These are phyloP conservation scores for Leontocebus nigricollis DNA, from an alignment of 2,797 vertebrate genomes.

Conservation along the genomic window DNA sequence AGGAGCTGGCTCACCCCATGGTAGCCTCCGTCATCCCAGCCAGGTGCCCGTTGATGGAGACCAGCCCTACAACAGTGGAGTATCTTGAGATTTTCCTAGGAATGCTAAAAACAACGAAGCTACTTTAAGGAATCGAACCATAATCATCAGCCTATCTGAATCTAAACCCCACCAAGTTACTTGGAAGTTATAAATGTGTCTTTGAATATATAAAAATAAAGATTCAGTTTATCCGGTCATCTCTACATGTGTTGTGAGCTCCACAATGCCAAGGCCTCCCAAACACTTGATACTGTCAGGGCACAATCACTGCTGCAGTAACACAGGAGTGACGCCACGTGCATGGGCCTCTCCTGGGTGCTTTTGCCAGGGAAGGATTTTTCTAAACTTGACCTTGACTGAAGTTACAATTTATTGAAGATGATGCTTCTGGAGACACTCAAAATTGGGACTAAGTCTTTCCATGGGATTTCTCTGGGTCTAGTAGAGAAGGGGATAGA, in stretches of 20 bases:
- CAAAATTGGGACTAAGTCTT: background rate
- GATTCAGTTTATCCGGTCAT: background rate
- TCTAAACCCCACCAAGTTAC: background rate
- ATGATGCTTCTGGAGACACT: background rate
- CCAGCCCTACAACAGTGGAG: rapidly evolving
- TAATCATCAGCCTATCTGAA: background rate
- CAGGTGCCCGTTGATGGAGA: background rate
- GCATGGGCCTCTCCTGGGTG: background rate
- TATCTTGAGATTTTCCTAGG: background rate
- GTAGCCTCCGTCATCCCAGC: background rate
- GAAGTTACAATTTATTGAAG: background rate
- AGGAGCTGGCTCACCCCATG: background rate
- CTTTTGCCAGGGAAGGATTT: background rate
- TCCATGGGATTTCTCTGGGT: background rate
- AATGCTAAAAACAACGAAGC: background rate
- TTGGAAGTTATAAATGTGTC: background rate
- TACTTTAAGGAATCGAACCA: background rate
- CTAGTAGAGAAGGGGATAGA: background rate
- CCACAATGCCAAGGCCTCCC: background rate
- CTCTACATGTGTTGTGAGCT: rapidly evolving
- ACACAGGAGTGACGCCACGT: rapidly evolving
- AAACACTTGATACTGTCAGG: background rate
- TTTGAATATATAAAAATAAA: background rate
- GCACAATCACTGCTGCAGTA: rapidly evolving
- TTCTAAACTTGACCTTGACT: background rate